Evolutionary conservation across 1,140 invertebrate genomes (phyloP), one percentile per base, ranked within the genome.

Genomic region (Idris sp.): DNA sequence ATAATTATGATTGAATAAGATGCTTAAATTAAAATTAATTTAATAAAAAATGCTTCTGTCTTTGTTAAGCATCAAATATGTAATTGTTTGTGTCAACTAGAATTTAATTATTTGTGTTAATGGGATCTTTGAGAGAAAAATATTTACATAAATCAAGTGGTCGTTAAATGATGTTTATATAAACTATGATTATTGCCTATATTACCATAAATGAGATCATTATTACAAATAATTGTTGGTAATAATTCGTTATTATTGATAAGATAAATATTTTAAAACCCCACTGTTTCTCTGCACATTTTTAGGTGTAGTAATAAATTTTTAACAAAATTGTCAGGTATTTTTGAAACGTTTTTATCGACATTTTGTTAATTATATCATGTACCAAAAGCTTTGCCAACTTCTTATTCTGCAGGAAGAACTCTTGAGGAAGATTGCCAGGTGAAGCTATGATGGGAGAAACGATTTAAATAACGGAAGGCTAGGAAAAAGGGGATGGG

Each of bases 301-400:
- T n/a, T n/a, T n/a, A n/a, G n/a, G n/a, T n/a, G n/a, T n/a, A n/a
- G n/a, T n/a, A n/a, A n/a, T n/a, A n/a, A n/a, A n/a, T n/a, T n/a
- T n/a, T n/a, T n/a, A n/a, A n/a, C n/a, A n/a, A n/a, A n/a, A n/a
- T n/a, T n/a, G n/a, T n/a, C n/a, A 83, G 79, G 81, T 82, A 79
- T 74, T 49, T 81, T 76, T 71, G 71, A 67, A 79, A 81, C 81
- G 83, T 79, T 83, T 74, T 74, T 78, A 78, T 65, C 76, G 74
- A 22, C 46, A 40, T 76, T 59, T 79, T 76, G 81, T 79, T 84
- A 84, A 83, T 81, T 83, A 78, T 79, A 74, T 79, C 76, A 81
- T 78, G 65, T 76, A 77, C 78, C 41, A 40, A 82, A 79, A 81
- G 81, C 78, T 83, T 84, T 83, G 80, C 80, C 83, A 84, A 83